phyloP scores from a whole-genome alignment of 2,888 invertebrate species.

The Stegana nigrithorax region DNA sequence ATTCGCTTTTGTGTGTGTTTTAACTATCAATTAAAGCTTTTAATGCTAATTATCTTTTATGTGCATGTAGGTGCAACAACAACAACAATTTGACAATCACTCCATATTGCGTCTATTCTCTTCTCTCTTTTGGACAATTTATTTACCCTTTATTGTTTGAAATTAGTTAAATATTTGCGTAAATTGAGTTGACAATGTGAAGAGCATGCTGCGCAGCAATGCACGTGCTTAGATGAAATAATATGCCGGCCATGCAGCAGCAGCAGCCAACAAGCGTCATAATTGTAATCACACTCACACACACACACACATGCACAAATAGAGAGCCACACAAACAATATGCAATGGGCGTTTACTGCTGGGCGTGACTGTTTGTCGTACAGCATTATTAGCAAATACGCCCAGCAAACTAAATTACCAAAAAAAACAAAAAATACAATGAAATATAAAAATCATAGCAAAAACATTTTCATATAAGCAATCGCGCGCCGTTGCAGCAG shows the following conservation, averaged over 20 bases:
- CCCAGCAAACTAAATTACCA: conserved; percentile 17
- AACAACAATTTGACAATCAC: no score
- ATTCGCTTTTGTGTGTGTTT: conserved; percentile 33
- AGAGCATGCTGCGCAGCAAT: no score
- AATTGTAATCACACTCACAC: conserved; percentile 6
- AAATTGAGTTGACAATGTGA: conserved; percentile 37
- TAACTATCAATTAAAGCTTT: conserved; percentile 57
- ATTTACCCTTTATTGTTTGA: no score
- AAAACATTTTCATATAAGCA: no score
- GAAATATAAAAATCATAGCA: no score
- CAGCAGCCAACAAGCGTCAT: conserved; percentile 12
- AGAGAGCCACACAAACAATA: background rate
- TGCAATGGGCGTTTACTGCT: background rate
- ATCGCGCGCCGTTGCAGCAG: background rate
- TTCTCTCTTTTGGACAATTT: no score
- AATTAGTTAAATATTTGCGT: no score
- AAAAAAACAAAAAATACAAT: conserved; percentile 2
- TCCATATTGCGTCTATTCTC: no score
- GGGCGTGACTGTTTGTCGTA: conserved; percentile 10
- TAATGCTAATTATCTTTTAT: conserved; percentile 55
- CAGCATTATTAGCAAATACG: conserved; percentile 14
- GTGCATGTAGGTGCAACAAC: no score
- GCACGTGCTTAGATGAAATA: no score
- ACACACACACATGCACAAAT: background rate
- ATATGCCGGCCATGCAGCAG: conserved; percentile 30